Evolutionary conservation across 2,888 invertebrate species (phyloP), one percentile per base, ranked within the genome.

Genomic region (Ectemnius cavifrons): DNA sequence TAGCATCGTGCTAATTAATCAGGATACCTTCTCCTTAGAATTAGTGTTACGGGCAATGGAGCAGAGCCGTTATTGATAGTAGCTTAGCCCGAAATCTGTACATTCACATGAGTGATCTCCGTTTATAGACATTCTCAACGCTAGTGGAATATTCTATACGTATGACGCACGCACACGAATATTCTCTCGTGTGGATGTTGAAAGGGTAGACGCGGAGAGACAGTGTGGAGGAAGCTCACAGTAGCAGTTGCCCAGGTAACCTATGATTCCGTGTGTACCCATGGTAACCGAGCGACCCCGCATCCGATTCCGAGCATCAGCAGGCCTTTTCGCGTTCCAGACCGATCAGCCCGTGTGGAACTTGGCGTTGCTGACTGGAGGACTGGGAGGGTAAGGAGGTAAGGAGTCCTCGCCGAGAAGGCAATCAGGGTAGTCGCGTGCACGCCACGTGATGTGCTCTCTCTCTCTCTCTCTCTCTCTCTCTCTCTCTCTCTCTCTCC

Each of bases 161-260:
- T 45, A 67, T 57, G 45, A 37, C n/a, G 45, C 14, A 60, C 16
- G n/a, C 2, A 27, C 14, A 27, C 18, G 23, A 11, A 11, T 8
- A 11, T 37, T 4, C 37, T 11, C 37, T 37, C 13, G 4, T 52
- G 16, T 52, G 52, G 8, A 52, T 52, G 13, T 13, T 11, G 52
- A 37, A 37, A 37, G 37, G 37, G 37, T 37, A 37, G 37, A 37
- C 37, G n/a, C 27, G 16, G 47, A 23, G 47, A 28, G 52, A 56
- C 16, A 52, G 46, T n/a, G 74, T 71, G 64, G 68, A 80, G 64
- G 69, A 73, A 80, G 79, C 71, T 81, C 76, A 69, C 74, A 71
- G 80, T 73, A 70, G 69, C 76, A 79, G 81, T 88, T 86, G 84
- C 87, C 87, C 88, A 88, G 88, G 87, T 87, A 87, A 87, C 88